Evolutionary conservation across 2,797 vertebrate species (phyloP), one percentile per base, ranked within the genome.

Genomic region (Buphagus erythrorhynchus): DNA sequence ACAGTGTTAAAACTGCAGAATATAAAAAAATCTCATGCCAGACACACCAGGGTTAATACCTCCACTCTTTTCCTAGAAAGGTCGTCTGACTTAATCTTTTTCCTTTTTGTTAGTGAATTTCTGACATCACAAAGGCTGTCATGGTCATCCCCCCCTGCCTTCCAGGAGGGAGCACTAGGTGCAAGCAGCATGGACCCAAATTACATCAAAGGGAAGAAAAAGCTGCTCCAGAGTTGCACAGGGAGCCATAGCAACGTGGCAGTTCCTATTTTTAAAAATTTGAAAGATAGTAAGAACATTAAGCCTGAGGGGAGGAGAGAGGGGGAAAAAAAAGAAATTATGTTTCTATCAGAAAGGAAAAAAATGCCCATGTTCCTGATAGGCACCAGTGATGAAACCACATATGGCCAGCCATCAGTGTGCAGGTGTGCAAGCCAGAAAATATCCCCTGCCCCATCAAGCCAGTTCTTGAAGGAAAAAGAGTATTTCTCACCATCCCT

Each of bases 261-360:
- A 88, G 82, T 87, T 97, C 96, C 98, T 98, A 97, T 98, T 98
- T 98, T 98, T 97, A 98, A 93, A 86, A 97, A 93, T 83, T 89
- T 92, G 95, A 90, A 95, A 96, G 96, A 96, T 95, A 97, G 95
- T 97, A 96, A 95, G 96, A 97, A 94, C 92, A 93, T 88, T 75
- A 79, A 95, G 55, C 89, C 85, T 13, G 16, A 31, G 58, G 26
- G 62, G 40, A 24, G 31, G 6, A 1, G 9, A 20, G 46, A 21
- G 46, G 21, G 22, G 18, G 4, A 5, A 52, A 20, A 29, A 24
- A 21, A 18, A 16, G 16, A 35, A 66, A 16, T 6, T 69, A 62
- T 1, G 0, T 78, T 88, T 85, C 65, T 91, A 40, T 78, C 40
- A 69, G 48, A 76, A 90, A 84, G 26, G 14, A 55, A 62, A 43